Percentiles rank a stretch among this genome's conserved stretches.
These are phyloP conservation scores for Mycteria americana DNA, from an alignment of 2,797 vertebrate genomes.

Conservation along the genomic window DNA sequence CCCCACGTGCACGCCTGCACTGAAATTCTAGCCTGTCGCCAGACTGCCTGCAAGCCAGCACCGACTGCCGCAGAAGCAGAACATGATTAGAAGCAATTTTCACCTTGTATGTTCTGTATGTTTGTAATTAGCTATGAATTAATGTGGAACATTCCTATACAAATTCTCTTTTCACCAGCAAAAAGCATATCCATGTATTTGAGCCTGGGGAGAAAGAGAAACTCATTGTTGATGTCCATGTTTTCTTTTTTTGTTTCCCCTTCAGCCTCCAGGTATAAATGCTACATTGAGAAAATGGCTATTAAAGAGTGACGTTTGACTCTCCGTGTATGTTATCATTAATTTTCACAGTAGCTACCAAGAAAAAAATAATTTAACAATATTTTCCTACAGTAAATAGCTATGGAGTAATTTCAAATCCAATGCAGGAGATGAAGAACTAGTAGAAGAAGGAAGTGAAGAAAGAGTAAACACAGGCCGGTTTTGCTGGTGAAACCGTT, in stretches of 20 bases:
- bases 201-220: not conserved
- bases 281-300: not conserved
- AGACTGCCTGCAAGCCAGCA: not conserved
- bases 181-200: not conserved
- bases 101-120: not conserved
- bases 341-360: not conserved
- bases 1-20: rapidly evolving
- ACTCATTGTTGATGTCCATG: not conserved
- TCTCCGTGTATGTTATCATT: not conserved
- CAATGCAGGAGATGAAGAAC: not conserved
- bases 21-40: not conserved
- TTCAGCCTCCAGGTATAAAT: not conserved
- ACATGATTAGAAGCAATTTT: constrained; percentile 1
- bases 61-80: not conserved
- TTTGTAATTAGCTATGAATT: constrained; percentile 19
- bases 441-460: not conserved
- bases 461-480: not conserved
- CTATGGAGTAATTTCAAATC: not conserved
- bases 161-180: not conserved
- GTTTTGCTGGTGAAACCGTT: not conserved
- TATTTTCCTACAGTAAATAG: not conserved
- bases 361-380: not conserved
- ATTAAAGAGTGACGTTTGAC: not conserved
- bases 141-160: not conserved
- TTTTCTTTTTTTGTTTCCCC: not conserved